Conservation (phyloP, 2,888 invertebrate genomes). For the Eupithecia exiguata region DNA sequence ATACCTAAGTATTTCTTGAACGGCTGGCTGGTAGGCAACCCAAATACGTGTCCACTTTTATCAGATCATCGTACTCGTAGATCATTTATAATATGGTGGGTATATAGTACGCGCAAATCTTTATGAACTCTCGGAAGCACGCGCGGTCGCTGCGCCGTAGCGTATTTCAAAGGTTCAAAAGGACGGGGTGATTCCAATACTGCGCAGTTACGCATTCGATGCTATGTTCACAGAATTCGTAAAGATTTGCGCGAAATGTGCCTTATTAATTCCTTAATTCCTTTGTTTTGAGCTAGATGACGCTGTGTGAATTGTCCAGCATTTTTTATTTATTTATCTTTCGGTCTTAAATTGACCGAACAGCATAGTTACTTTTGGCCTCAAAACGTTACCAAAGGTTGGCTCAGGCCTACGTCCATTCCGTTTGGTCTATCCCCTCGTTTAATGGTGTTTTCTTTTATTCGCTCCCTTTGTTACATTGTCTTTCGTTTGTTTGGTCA, state of each 20-base stretch:
- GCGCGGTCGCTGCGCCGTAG: too few species aligned
- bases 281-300: background rate
- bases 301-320: background rate
- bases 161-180: too few species aligned
- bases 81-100: background rate
- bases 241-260: too few species aligned
- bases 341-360: constrained; percentile 7
- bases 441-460: constrained; percentile 36
- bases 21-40: background rate
- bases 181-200: too few species aligned
- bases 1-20: background rate
- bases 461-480: constrained; percentile 28
- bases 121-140: too few species aligned
- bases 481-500: constrained; percentile 35
- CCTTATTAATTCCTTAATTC: background rate
- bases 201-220: too few species aligned
- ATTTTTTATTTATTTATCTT: background rate
- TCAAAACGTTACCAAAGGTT: background rate
- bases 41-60: background rate
- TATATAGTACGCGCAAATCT: too few species aligned
- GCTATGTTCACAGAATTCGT: too few species aligned
- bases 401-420: constrained; percentile 6
- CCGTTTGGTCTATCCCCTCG: constrained; percentile 32
- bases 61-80: background rate
- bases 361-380: background rate